A percentile compares a stretch with the other conserved stretches of the same genome.
Conservation (phyloP, 53 echinoderm and acorn worm genomes). For the Luidia sarsii region DNA sequence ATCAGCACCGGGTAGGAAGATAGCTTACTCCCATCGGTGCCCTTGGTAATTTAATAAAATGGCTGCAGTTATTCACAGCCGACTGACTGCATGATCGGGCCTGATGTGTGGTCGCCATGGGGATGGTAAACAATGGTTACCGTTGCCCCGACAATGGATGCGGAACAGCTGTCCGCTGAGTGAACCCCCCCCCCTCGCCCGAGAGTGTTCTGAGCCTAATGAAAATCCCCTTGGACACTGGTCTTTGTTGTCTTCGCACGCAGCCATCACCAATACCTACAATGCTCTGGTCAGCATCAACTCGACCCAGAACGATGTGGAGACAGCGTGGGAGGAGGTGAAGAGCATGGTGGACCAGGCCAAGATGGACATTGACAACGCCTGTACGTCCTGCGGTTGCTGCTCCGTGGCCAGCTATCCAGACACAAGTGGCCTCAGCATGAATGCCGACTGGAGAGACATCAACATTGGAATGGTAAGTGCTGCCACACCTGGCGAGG, state of each 20-base stretch:
- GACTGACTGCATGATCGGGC: too few species aligned
- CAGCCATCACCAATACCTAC: slow-evolving; percentile 74
- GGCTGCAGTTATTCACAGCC: too few species aligned
- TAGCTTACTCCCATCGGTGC: too few species aligned
- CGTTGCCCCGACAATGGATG: too few species aligned
- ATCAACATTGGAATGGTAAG: slow-evolving; percentile 17
- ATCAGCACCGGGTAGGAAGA: too few species aligned
- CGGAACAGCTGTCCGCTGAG: too few species aligned
- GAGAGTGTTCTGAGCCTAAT: too few species aligned
- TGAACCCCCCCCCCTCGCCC: too few species aligned
- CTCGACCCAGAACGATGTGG: slow-evolving; percentile 64
- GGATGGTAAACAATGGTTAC: too few species aligned
- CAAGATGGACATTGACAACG: background rate
- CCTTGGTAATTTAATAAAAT: too few species aligned
- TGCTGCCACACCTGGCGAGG: too few species aligned
- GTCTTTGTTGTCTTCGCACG: background rate
- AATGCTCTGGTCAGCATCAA: slow-evolving; percentile 57
- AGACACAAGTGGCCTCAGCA: slow-evolving; percentile 32
- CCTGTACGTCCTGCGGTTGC: slow-evolving; percentile 53
- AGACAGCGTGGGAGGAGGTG: slow-evolving; percentile 44
- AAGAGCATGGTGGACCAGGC: slow-evolving; percentile 28
- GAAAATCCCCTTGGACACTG: background rate
- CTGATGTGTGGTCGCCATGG: too few species aligned
- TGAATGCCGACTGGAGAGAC: slow-evolving; percentile 72
- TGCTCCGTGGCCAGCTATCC: slow-evolving; percentile 15